These are phyloP conservation scores for Melipona quadrifasciata DNA, from an alignment of 1,140 invertebrate species.

Conservation along the genomic window DNA sequence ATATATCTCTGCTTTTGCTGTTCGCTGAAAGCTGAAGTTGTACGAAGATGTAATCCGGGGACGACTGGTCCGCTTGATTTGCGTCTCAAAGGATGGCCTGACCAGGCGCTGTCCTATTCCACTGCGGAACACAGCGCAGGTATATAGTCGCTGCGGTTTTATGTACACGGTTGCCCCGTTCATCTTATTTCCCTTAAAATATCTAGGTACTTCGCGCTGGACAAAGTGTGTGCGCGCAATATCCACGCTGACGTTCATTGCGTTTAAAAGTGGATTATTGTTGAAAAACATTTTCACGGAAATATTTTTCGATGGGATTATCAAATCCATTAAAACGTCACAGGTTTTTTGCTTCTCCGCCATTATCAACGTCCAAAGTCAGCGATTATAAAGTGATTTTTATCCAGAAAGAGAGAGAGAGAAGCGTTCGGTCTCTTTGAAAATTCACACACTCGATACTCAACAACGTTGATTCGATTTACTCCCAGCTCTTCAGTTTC, in stretches of 20 bases:
- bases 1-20: background rate
- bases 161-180: background rate
- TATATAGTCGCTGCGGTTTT: background rate
- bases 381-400: background rate
- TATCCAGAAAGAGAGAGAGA: background rate
- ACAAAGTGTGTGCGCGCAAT: no score
- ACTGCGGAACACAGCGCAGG: background rate
- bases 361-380: no score
- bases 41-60: conserved; percentile 19
- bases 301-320: background rate
- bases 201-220: no score
- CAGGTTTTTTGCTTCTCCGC: background rate
- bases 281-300: background rate
- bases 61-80: conserved; percentile 46
- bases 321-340: background rate
- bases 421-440: no score
- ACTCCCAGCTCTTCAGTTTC: no score
- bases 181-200: background rate
- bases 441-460: no score
- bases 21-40: background rate
- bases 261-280: background rate
- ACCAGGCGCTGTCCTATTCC: background rate
- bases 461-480: no score
- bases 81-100: conserved; percentile 20
- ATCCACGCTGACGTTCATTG: background rate